Evolutionary conservation across 2,888 invertebrate genomes (phyloP).

Genomic region (Ctenicera cuprea): DNA sequence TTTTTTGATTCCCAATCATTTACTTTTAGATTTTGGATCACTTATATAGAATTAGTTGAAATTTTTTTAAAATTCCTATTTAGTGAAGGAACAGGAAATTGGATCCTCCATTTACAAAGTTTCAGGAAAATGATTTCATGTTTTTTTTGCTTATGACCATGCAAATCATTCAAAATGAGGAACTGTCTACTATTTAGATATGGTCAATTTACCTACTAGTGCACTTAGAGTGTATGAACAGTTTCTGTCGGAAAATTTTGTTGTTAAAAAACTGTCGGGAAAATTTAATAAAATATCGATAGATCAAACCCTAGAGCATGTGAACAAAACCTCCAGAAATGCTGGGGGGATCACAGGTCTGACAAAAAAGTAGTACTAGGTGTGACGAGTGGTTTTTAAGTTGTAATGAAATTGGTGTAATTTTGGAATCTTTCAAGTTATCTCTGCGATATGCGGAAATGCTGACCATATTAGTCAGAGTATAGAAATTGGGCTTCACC

Average conservation of each 20-base stretch:
- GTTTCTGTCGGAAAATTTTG: neutral
- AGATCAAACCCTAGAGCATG: slow-evolving; percentile 45
- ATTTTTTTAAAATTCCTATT: no score
- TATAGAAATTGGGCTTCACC: slow-evolving; percentile 33
- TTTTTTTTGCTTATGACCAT: no score
- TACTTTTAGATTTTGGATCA: no score
- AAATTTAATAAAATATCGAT: slow-evolving; percentile 11
- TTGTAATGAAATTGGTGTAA: slow-evolving; percentile 42
- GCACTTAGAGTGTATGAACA: no score
- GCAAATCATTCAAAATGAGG: no score
- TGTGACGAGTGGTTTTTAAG: slow-evolving; percentile 53
- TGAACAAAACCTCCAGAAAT: slow-evolving; percentile 17
- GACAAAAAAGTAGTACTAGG: slow-evolving; percentile 49
- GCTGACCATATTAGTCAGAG: slow-evolving; percentile 34
- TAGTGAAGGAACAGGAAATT: no score
- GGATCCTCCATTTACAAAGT: no score
- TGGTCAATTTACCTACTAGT: no score
- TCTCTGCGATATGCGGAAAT: neutral
- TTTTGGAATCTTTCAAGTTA: slow-evolving; percentile 28
- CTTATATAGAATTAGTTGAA: no score
- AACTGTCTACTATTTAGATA: no score
- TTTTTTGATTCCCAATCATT: no score
- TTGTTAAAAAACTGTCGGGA: neutral
- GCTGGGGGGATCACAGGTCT: slow-evolving; percentile 10
- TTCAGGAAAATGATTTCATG: no score